Percentiles rank a stretch among this genome's conserved stretches.
Conservation (phyloP, 2,797 vertebrate genomes). For the Babyrousa celebensis region DNA sequence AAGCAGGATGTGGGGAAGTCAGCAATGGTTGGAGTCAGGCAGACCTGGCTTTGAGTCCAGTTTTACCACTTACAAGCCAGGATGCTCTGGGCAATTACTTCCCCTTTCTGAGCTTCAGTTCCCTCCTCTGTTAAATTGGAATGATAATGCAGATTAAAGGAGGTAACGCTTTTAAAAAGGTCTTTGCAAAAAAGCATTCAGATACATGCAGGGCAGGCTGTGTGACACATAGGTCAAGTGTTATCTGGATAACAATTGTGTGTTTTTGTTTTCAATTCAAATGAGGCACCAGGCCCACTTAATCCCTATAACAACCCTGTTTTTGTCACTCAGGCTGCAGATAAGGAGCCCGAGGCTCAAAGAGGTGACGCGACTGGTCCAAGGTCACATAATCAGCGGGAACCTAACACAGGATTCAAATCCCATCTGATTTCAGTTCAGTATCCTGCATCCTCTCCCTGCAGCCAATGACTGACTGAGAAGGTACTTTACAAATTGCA, state of each 20-base stretch:
- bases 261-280: background rate
- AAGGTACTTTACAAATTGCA: background rate
- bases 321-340: background rate
- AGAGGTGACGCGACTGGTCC: background rate
- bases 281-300: background rate
- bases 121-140: background rate
- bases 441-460: background rate
- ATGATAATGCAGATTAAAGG: background rate
- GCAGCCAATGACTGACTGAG: background rate
- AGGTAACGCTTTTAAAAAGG: background rate
- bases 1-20: background rate
- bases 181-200: background rate
- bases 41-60: background rate
- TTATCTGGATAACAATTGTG: rapidly evolving
- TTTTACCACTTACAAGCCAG: background rate
- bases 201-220: too few species aligned
- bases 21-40: background rate
- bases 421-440: background rate
- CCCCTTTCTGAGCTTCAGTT: slow-evolving; percentile 11
- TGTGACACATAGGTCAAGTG: rapidly evolving
- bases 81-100: background rate
- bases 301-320: background rate
- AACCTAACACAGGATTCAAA: background rate
- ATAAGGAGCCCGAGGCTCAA: background rate
- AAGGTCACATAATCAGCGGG: background rate